Base-by-base conservation (phyloP, 53 echinoderm and acorn worm species). In the Pentamera pediparva region DNA sequence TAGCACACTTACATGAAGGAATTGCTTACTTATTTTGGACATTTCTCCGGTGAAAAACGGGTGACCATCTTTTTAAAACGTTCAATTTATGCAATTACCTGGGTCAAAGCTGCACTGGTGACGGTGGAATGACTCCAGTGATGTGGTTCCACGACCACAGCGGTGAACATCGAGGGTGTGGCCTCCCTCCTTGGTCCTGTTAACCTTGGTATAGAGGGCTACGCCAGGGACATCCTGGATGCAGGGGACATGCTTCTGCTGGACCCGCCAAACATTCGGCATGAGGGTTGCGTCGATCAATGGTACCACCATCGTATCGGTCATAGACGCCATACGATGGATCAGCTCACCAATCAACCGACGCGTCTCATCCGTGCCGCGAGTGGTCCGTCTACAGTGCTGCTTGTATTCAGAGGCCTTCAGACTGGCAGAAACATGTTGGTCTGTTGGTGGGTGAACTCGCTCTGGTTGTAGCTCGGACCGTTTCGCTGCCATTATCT, bases 161-260 rank as follows among this genome's bases (percentile, higher is more conserved):
- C 81, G n/a, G 2, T 59, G 43, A 10, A 81, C 73, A 27, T 76
- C 20, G 1, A 86, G 81, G 13, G 29, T 45, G 20, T 45, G 7
- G 35, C 76, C 81, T 17, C 81, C 81, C 75, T 81, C 81, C 15
- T 69, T 32, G 0, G 43, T 11, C 21, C 17, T 15, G 39, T 81
- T 81, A 18, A 62, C 38, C 35, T 60, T 56, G 17, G 86, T 86
- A 72, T 85, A 85, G 0, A 85, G 79, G 37, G 59, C 47, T 8
- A 85, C 62, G 3, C 59, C 67, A 35, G 85, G 59, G 3, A 65
- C 59, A 75, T 85, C 85, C 69, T 85, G 80, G 38, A 85, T 86
- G 47, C 81, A 81, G 2, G 60, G 20, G 6, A 81, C 75, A 52
- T 86, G 86, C 25, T 81, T 86, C 31, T 86, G 77, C 59, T 86